Evolutionary conservation across 2,113 vertebrate species (phyloP).

Genomic region (Centropus bengalensis): DNA sequence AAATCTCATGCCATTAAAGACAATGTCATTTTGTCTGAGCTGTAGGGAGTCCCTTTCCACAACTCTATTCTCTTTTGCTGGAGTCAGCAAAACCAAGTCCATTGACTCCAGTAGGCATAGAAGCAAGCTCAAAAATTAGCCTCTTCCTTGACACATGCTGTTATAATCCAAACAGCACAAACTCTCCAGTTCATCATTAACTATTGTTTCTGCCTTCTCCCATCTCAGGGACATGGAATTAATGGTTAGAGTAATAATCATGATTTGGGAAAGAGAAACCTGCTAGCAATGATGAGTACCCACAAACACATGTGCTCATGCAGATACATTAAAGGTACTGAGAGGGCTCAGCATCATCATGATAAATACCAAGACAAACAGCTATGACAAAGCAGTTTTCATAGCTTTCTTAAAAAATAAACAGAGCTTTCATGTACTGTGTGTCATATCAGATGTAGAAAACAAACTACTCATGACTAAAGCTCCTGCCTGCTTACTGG

Average conservation of each 20-base stretch:
- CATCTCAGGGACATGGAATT: background rate
- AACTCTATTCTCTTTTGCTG: background rate
- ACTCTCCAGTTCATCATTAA: background rate
- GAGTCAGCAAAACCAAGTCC: background rate
- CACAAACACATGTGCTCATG: rapidly evolving
- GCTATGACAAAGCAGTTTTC: background rate
- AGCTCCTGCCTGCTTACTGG: slow-evolving; percentile 11
- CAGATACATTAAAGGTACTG: background rate
- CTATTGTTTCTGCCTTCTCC: background rate
- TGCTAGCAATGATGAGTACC: background rate
- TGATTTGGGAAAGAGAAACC: background rate
- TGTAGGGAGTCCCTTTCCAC: background rate
- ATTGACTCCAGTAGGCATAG: background rate
- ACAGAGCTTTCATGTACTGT: background rate
- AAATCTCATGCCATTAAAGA: background rate
- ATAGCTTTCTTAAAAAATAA: slow-evolving; percentile 10
- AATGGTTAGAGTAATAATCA: background rate
- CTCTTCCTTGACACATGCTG: background rate
- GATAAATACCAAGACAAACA: background rate
- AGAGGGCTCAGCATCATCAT: background rate
- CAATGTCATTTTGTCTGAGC: background rate
- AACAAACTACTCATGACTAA: slow-evolving; percentile 11
- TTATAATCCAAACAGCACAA: background rate
- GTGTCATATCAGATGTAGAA: background rate
- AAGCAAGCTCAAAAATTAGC: background rate